phyloP scores from a whole-genome alignment of 2,113 vertebrate genomes.

The Panthera leo region DNA sequence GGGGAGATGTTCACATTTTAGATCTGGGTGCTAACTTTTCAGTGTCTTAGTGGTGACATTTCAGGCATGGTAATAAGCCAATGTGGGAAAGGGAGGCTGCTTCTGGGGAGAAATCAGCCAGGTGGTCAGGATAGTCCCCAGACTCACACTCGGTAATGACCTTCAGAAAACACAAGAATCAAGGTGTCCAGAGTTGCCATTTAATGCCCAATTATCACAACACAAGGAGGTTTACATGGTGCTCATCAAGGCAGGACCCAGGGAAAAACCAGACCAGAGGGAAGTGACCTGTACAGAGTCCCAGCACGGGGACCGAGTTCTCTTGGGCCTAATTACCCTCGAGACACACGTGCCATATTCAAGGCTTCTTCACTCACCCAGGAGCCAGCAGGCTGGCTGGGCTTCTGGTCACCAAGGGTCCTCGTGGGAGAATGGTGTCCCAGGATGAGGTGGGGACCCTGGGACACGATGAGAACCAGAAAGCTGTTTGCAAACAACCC shows the following conservation, averaged over 20 bases:
- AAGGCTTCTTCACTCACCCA: not conserved
- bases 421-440: not conserved
- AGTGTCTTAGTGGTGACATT: not conserved
- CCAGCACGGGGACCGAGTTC: not conserved
- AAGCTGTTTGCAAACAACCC: constrained; percentile 22
- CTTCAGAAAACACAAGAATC: constrained; percentile 42
- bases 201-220: constrained; percentile 67
- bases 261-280: not conserved
- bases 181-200: not conserved
- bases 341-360: not conserved
- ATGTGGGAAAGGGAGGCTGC: not conserved
- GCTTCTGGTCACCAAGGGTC: not conserved
- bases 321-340: not conserved
- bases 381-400: not conserved
- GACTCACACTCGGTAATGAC: not conserved
- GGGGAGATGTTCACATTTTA: not conserved
- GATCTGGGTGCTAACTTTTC: not conserved
- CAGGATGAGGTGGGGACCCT: not conserved
- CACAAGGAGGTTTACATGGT: not conserved
- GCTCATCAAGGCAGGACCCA: not conserved
- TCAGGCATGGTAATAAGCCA: not conserved
- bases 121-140: not conserved
- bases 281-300: not conserved
- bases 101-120: not conserved
- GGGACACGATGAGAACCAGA: not conserved